Evolutionary conservation across 2,797 vertebrate species (phyloP), one percentile per base, ranked within the genome.

Genomic region (Podargus strigoides): DNA sequence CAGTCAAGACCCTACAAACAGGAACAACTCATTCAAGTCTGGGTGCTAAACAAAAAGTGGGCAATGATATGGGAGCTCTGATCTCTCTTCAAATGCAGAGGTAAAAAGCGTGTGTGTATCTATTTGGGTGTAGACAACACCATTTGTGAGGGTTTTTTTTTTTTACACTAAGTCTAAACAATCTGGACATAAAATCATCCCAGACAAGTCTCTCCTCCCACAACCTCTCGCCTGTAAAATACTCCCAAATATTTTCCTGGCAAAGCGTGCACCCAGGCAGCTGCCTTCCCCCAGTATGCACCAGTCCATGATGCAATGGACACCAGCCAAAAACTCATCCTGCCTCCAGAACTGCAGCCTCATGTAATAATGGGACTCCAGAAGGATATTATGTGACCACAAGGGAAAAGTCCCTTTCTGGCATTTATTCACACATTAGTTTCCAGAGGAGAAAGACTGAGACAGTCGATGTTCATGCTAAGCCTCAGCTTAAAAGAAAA

Each of bases 301-400:
- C 19, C 23, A 63, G 30, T 24, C 19, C 49, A 46, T 0, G 0
- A 9, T 1, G 5, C 37, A 36, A 39, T 1, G 6, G 24, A 55
- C 10, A 23, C 4, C 32, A 28, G 36, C 18, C 18, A 66, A 79
- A 78, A 91, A 12, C 12, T 82, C 30, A 41, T 8, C 24, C 47
- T 60, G 34, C 2, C 27, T 27, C 36, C 19, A 80, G 22, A 92
- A 56, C 16, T 18, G 9, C 53, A 84, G 62, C 67, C 14, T 55
- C 34, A 12, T 0, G 0, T 36, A 23, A 58, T 12, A 22, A 30
- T 21, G 8, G 9, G 55, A 21, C 26, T 69, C 14, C 74, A 79
- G 47, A 73, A 69, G 66, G 32, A 49, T 13, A 30, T 7, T 16
- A 14, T 3, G 4, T 5, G 27, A 55, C 36, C 17, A 41, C 44